Base-by-base conservation (phyloP, 2,797 vertebrate species). In the Mustela erminea region DNA sequence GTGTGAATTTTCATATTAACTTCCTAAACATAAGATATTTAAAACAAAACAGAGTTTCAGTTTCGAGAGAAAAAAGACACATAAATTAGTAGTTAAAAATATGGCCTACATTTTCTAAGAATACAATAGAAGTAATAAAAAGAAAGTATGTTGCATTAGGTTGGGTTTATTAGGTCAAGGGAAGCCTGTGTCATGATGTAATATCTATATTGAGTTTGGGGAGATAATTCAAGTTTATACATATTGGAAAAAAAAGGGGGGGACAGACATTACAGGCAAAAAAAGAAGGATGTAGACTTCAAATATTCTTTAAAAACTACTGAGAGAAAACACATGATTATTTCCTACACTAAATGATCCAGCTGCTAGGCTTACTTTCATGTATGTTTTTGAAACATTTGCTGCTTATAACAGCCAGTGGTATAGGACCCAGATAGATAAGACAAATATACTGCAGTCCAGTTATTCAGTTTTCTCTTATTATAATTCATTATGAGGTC, bases 211-310 rank as follows among this genome's bases (percentile, higher is more conserved):
- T 56, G 66, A 35, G 12, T 38, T 92, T 95, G 10, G n/a, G 89
- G 15, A 68, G 11, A 77, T 81, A 66, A 83, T 83, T 81, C 38
- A 85, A 90, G 80, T 93, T n/a, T 81, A 60, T 25, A 38, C 8
- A 81, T 60, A 68, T 18, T 14, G 32, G 35, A 17, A 41, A 49
- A 78, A 77, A 93, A 35, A 2, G 6, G 9, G 32, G 9, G 12
- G 32, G 7, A 52, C 14, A 64, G 9, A 7, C 0, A 58, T 70
- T 93, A 5, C 9, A 56, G 21, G 25, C 27, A 90, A n/a, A 20
- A 81, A 89, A 88, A 86, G 27, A 66, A 75, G 7, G 43, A 60
- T 35, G 15, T 54, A 77, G 82, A 90, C 82, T 95, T 93, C n/a
- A 83, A 66, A 90, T 46, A 87, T 20, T 25, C 20, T 82, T 74